These are phyloP conservation scores for Siniperca obscura DNA, from an alignment of 2,797 vertebrate genomes.

Conservation along the genomic window DNA sequence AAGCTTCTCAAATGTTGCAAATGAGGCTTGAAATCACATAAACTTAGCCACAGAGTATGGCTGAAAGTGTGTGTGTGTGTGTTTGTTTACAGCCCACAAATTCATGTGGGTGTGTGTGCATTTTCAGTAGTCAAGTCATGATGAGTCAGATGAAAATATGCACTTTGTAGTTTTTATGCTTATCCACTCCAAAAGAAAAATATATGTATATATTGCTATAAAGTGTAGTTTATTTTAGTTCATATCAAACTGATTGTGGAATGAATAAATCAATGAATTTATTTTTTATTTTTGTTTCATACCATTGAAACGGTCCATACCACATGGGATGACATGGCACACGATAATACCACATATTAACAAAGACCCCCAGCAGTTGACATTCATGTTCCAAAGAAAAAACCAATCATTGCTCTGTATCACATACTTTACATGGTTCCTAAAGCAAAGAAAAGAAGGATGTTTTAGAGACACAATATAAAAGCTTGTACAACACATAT, in stretches of 20 bases:
- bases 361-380: background rate
- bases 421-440: background rate
- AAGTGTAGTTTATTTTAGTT: background rate
- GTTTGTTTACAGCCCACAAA: background rate
- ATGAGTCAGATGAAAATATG: background rate
- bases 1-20: slow-evolving; percentile 60
- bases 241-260: background rate
- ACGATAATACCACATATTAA: background rate
- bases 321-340: background rate
- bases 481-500: background rate
- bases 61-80: slow-evolving; percentile 19
- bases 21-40: slow-evolving; percentile 54
- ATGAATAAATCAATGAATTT: background rate
- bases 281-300: background rate
- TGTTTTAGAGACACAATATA: background rate
- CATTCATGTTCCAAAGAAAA: background rate
- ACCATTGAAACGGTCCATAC: background rate
- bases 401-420: background rate
- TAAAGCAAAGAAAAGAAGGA: background rate
- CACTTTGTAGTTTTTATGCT: background rate
- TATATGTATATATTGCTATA: background rate
- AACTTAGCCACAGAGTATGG: slow-evolving; percentile 32
- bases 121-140: slow-evolving; percentile 3
- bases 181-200: background rate
- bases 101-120: background rate